Conservation (phyloP, 2,113 vertebrate genomes). For the Prionailurus viverrinus region DNA sequence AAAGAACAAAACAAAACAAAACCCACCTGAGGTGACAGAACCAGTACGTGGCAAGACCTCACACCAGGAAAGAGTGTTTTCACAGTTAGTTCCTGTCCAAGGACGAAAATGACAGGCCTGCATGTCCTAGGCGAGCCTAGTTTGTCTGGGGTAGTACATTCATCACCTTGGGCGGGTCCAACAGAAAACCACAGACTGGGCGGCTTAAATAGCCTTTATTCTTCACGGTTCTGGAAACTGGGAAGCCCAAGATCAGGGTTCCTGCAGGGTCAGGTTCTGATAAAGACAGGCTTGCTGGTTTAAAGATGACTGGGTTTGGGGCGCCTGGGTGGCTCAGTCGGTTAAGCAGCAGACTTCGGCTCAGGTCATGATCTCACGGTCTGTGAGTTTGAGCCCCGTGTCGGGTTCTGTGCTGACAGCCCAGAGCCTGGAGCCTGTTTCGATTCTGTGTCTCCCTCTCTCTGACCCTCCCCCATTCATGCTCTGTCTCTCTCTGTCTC, state of each 20-base stretch:
- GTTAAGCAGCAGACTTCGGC: too few species aligned
- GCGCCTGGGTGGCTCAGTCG: too few species aligned
- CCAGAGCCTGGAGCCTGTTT: too few species aligned
- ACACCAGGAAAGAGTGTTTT: background rate
- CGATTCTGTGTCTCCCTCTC: too few species aligned
- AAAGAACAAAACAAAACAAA: background rate
- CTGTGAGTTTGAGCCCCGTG: rapidly evolving
- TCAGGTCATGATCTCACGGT: too few species aligned
- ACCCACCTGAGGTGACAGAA: background rate
- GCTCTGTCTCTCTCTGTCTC: too few species aligned
- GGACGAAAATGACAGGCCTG: background rate
- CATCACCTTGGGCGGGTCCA: background rate
- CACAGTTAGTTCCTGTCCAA: background rate
- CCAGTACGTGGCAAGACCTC: background rate
- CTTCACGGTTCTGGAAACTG: background rate
- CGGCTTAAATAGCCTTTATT: rapidly evolving
- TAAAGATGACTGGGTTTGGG: background rate
- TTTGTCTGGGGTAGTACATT: background rate
- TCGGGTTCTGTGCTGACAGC: too few species aligned
- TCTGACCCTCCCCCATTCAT: too few species aligned
- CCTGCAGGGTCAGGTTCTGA: background rate
- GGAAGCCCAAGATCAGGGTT: background rate
- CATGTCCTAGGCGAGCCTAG: background rate
- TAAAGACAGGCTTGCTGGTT: background rate
- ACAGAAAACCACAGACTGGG: background rate